Evolutionary conservation across 2,113 vertebrate species (phyloP).

Genomic region (Hyaena hyaena): DNA sequence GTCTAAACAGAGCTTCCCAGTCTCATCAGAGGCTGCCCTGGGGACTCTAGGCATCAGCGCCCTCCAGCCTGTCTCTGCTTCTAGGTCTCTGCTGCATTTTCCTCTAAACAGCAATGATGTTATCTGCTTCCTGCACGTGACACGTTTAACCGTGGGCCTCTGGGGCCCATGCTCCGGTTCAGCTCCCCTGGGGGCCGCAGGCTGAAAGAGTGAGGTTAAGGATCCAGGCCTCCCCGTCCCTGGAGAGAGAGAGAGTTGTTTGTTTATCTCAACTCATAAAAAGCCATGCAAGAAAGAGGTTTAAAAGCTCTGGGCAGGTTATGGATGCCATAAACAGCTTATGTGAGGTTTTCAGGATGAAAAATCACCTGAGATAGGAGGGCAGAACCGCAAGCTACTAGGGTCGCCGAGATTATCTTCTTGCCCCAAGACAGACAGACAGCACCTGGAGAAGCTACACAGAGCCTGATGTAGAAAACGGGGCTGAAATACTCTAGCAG

Average conservation of each 20-base stretch:
- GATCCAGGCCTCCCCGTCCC: slow-evolving; percentile 16
- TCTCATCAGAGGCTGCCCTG: not conserved
- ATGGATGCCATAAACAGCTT: slow-evolving; percentile 47
- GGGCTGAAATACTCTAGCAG: not conserved
- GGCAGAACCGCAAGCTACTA: not conserved
- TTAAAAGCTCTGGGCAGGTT: slow-evolving; percentile 38
- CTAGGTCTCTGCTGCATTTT: not conserved
- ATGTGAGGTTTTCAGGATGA: slow-evolving; percentile 43
- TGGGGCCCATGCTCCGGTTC: slow-evolving; percentile 9
- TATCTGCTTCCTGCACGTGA: not conserved
- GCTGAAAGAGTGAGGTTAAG: slow-evolving; percentile 47
- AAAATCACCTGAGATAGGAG: slow-evolving; percentile 22
- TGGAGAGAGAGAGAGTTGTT: slow-evolving; percentile 39
- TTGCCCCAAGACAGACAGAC: not conserved
- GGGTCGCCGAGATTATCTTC: not conserved
- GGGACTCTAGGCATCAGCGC: not conserved
- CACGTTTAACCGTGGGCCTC: not conserved
- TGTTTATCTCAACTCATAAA: slow-evolving; percentile 71
- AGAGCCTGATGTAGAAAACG: not conserved
- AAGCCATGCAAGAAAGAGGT: not conserved
- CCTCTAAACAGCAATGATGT: not conserved
- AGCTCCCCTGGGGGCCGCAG: not conserved
- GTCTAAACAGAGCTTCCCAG: not conserved
- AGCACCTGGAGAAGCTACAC: not conserved
- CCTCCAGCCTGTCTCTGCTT: not conserved